A percentile compares a stretch with the other conserved stretches of the same genome.
phyloP scores from a whole-genome alignment of 2,797 vertebrate genomes.

The Centroberyx gerrardi region DNA sequence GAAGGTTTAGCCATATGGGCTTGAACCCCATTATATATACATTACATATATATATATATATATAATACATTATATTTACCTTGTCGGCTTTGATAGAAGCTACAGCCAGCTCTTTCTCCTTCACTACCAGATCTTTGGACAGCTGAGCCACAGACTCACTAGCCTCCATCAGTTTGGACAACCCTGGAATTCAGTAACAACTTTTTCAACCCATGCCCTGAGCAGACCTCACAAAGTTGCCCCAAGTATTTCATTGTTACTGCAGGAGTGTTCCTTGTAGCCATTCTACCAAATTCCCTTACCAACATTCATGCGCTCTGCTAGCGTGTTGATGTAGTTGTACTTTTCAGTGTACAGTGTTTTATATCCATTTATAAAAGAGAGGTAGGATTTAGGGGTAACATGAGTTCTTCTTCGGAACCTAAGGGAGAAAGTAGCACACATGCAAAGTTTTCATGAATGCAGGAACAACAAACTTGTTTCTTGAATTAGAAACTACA shows the following conservation, averaged over 20 bases:
- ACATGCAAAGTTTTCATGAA: not conserved
- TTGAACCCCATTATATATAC: no score
- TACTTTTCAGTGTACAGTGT: conserved; percentile 87
- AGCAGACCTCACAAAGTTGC: not conserved
- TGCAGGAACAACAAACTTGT: not conserved
- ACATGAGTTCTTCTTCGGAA: conserved; percentile 90
- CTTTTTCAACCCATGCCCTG: conserved; percentile 4
- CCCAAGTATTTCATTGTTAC: not conserved
- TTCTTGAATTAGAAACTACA: not conserved
- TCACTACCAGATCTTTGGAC: conserved; percentile 85
- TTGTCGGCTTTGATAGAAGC: conserved; percentile 89
- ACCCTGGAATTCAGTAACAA: conserved; percentile 75
- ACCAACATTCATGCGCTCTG: conserved; percentile 90
- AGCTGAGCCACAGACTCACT: conserved; percentile 89
- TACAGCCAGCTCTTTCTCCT: conserved; percentile 89
- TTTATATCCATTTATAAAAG: conserved; percentile 92
- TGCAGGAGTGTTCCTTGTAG: not conserved
- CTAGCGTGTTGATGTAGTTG: conserved; percentile 85
- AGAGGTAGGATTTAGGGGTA: conserved; percentile 93
- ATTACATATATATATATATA: no score
- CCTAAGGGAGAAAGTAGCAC: conserved; percentile 83
- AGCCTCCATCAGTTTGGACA: conserved; percentile 90
- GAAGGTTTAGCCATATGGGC: no score
- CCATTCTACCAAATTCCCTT: conserved; percentile 61
- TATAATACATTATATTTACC: conserved; percentile 73